Evolutionary conservation across 2,888 invertebrate genomes (phyloP).

Genomic region (Tenthredo notha): DNA sequence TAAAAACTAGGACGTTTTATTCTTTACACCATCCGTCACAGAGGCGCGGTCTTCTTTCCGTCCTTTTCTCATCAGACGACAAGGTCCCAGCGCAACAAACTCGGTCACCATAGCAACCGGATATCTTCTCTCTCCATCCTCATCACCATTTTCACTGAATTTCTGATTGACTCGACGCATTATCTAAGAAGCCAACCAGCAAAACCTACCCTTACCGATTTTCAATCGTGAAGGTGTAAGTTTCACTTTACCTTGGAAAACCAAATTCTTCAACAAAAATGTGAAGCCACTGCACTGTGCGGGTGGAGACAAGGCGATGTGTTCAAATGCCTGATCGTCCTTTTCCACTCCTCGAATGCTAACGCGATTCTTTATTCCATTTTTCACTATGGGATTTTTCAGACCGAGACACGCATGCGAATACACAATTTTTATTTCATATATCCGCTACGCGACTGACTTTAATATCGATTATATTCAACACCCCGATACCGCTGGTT

Average conservation of each 20-base stretch:
- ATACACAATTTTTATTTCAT: not conserved
- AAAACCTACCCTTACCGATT: conserved; percentile 1
- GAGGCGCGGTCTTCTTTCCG: conserved; percentile 37
- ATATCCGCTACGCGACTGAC: conserved; percentile 16
- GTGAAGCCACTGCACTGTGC: not conserved
- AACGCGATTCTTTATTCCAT: not conserved
- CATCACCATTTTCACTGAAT: conserved; percentile 15
- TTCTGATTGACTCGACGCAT: conserved; percentile 33
- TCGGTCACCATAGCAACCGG: conserved; percentile 37
- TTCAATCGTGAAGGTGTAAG: not conserved
- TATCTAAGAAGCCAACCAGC: conserved; percentile 38
- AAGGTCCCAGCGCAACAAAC: conserved; percentile 35
- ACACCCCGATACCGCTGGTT: conserved; percentile 5
- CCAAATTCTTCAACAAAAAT: not conserved
- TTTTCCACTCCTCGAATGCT: not conserved
- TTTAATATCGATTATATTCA: conserved; percentile 42
- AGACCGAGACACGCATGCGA: conserved; percentile 5
- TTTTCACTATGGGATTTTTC: not conserved
- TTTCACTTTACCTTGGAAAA: not conserved
- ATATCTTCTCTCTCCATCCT: conserved; percentile 41
- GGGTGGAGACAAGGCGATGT: not conserved
- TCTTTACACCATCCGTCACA: not conserved
- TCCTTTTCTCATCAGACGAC: conserved; percentile 38
- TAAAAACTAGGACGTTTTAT: not conserved
- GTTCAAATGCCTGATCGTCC: not conserved